Percentiles rank a stretch among this genome's conserved stretches.
Conservation (phyloP, 1,140 invertebrate genomes). For the Rhizoglyphus robini region DNA sequence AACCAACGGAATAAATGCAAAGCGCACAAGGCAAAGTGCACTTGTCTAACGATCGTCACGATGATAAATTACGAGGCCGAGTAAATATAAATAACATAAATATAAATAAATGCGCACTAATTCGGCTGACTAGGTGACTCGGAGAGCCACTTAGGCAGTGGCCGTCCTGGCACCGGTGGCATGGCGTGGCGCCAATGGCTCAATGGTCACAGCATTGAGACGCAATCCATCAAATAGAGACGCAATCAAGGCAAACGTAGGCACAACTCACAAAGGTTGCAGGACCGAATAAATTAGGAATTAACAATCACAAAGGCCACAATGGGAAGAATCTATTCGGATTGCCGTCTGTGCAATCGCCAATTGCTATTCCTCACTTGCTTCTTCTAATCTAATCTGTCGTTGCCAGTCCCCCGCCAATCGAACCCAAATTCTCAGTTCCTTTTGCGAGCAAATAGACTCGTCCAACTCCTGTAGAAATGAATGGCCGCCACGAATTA, state of each 20-base stretch:
- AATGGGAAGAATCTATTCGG: neutral
- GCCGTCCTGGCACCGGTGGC: too few species aligned
- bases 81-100: neutral
- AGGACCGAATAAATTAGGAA: constrained; percentile 1
- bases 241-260: neutral
- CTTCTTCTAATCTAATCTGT: constrained; percentile 10
- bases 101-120: neutral
- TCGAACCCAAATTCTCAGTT: neutral
- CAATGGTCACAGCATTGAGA: too few species aligned
- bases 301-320: constrained; percentile 7
- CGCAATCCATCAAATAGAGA: constrained; percentile 1
- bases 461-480: constrained; percentile 1
- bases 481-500: neutral
- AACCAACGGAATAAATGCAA: neutral
- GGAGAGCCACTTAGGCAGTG: too few species aligned
- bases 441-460: neutral
- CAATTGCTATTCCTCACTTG: neutral
- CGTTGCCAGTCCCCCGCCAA: neutral
- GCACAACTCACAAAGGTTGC: constrained; percentile 5
- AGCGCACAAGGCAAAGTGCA: too few species aligned
- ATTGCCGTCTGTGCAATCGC: neutral
- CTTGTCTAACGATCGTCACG: too few species aligned
- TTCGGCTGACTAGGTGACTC: neutral
- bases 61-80: too few species aligned
- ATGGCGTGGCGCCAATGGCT: too few species aligned